A percentile compares a stretch with the other conserved stretches of the same genome.
Conservation (phyloP, 2,888 invertebrate species). For the Tholera decimalis region DNA sequence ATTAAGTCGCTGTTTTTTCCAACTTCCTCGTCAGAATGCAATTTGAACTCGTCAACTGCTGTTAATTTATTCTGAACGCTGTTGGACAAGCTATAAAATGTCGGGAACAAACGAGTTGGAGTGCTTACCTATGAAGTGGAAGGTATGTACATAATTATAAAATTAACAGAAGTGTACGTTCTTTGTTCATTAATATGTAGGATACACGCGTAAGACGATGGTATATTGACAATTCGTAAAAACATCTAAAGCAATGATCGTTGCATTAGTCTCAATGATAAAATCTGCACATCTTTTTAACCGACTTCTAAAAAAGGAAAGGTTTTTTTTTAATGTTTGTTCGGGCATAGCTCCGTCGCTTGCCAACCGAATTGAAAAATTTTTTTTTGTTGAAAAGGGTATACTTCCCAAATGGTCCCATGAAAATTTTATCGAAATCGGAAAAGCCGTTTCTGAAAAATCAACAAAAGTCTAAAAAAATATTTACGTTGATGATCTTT, state of each 20-base stretch:
- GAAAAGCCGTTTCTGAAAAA: too few relatives aligned
- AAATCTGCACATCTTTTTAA: too few relatives aligned
- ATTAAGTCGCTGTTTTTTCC: constrained; percentile 13
- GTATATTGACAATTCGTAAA: background rate
- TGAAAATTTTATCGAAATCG: too few relatives aligned
- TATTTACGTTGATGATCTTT: too few relatives aligned
- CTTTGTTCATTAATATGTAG: background rate
- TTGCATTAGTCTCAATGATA: background rate
- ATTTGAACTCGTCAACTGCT: constrained; percentile 20
- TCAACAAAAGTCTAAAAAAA: too few relatives aligned
- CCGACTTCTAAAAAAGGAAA: too few relatives aligned
- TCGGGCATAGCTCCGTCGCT: too few relatives aligned
- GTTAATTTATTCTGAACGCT: constrained; percentile 44
- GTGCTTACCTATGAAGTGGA: background rate
- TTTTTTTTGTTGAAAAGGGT: too few relatives aligned
- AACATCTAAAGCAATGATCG: background rate
- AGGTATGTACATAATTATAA: background rate
- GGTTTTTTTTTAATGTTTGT: too few relatives aligned
- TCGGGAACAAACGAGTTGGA: constrained; percentile 15
- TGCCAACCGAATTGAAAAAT: too few relatives aligned
- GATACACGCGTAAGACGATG: too few relatives aligned
- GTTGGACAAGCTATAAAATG: constrained; percentile 36
- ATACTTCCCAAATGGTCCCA: too few relatives aligned
- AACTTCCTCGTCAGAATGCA: constrained; percentile 17
- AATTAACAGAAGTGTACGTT: background rate